phyloP scores from a whole-genome alignment of 2,888 invertebrate species.

The Apotomis turbidana region DNA sequence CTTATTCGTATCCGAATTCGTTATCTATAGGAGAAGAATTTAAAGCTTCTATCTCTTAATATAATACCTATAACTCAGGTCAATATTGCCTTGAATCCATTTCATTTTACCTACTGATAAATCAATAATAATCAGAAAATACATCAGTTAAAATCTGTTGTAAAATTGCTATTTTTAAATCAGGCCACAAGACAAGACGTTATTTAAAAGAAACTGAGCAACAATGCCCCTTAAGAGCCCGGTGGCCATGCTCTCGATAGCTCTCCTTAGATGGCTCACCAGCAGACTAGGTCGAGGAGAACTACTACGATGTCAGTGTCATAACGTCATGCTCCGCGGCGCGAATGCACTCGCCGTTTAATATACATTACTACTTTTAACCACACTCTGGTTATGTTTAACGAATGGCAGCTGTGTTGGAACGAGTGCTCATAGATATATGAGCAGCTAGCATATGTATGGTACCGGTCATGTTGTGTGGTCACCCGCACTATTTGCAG shows the following conservation, averaged over 20 bases:
- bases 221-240: slow-evolving; percentile 75
- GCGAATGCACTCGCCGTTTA: slow-evolving; percentile 51
- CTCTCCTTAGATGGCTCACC: slow-evolving; percentile 82
- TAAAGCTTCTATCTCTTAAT: too few relatives aligned
- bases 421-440: slow-evolving; percentile 41
- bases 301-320: slow-evolving; percentile 79
- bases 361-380: slow-evolving; percentile 59
- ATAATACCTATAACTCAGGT: too few relatives aligned
- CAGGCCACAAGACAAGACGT: slow-evolving; percentile 10
- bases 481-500: slow-evolving; percentile 68
- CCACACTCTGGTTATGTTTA: slow-evolving; percentile 8
- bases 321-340: slow-evolving; percentile 61
- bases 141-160: not conserved
- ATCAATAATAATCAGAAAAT: not conserved
- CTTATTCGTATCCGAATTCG: too few relatives aligned
- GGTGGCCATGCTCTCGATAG: slow-evolving; percentile 82
- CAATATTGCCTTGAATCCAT: too few relatives aligned
- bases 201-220: slow-evolving; percentile 58
- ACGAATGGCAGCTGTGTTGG: slow-evolving; percentile 47
- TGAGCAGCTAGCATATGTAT: slow-evolving; percentile 45
- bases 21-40: too few relatives aligned
- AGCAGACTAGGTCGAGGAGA: slow-evolving; percentile 83
- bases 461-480: slow-evolving; percentile 63
- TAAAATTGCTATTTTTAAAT: slow-evolving; percentile 1
- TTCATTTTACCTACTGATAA: not conserved